These are phyloP conservation scores for Drosophila longiperda DNA, from an alignment of 2,888 invertebrate genomes.

Conservation along the genomic window DNA sequence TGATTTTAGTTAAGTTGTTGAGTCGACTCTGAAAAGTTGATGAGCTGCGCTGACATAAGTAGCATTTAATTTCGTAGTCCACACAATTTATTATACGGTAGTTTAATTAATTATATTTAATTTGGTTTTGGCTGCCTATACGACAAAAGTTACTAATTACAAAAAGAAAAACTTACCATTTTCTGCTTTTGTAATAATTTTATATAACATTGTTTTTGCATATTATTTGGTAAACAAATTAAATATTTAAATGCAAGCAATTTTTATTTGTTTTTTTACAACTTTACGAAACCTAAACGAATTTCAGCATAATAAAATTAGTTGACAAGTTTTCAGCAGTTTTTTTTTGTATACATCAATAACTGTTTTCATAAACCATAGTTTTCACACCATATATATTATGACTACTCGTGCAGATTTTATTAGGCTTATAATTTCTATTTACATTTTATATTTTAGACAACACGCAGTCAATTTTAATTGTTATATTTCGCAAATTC, in stretches of 20 bases:
- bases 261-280: background rate
- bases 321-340: background rate
- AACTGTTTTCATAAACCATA: background rate
- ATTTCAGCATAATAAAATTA: background rate
- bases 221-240: background rate
- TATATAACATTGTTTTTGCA: background rate
- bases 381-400: background rate
- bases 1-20: background rate
- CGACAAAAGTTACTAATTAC: background rate
- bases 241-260: background rate
- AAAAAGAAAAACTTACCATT: background rate
- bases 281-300: no score
- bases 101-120: conserved; percentile 8
- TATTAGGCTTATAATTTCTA: background rate
- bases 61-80: background rate
- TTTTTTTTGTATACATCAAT: background rate
- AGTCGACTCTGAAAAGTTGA: background rate
- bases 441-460: background rate
- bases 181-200: background rate
- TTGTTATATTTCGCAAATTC: conserved; percentile 4
- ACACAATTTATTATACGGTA: conserved; percentile 9
- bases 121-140: conserved; percentile 14
- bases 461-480: background rate
- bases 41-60: background rate
- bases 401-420: background rate